Evolutionary conservation across 2,888 invertebrate species (phyloP).

Genomic region (Pseudococcus jackbeardsleyi): DNA sequence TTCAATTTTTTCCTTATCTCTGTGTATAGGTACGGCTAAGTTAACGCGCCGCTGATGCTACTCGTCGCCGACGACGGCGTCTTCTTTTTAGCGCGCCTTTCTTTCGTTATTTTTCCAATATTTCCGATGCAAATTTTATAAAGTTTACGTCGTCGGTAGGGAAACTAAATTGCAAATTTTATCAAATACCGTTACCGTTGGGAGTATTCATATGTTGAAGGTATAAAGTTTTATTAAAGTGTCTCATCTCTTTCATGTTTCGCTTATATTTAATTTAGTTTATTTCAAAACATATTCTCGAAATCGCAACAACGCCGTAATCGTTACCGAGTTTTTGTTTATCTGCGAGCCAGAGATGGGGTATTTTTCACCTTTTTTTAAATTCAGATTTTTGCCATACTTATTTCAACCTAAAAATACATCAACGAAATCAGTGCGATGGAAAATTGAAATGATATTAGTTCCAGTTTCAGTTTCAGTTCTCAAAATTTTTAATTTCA

Average conservation of each 20-base stretch:
- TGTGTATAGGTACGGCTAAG: slow-evolving; percentile 18
- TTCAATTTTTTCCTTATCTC: slow-evolving; percentile 45
- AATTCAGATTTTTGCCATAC: background rate
- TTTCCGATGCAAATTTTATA: slow-evolving; percentile 52
- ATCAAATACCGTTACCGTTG: slow-evolving; percentile 18
- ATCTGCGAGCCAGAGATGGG: background rate
- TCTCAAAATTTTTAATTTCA: no score
- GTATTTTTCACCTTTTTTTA: background rate
- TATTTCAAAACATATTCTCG: slow-evolving; percentile 1
- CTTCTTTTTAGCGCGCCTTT: background rate
- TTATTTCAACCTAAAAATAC: no score
- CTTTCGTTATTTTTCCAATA: slow-evolving; percentile 46
- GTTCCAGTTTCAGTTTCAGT: no score
- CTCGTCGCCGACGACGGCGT: background rate
- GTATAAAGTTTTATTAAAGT: slow-evolving; percentile 14
- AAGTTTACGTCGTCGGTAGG: slow-evolving; percentile 4
- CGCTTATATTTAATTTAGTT: slow-evolving; percentile 45
- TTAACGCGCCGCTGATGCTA: background rate
- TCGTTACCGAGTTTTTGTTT: background rate
- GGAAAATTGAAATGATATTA: no score
- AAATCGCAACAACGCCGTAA: background rate
- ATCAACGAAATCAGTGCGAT: no score
- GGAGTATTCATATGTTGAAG: slow-evolving; percentile 10
- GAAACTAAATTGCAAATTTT: slow-evolving; percentile 14
- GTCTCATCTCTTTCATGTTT: slow-evolving; percentile 22